Percentiles rank a stretch among this genome's conserved stretches.
These are phyloP conservation scores for Pelvicachromis taeniatus DNA, from an alignment of 2,113 vertebrate genomes.

Conservation along the genomic window DNA sequence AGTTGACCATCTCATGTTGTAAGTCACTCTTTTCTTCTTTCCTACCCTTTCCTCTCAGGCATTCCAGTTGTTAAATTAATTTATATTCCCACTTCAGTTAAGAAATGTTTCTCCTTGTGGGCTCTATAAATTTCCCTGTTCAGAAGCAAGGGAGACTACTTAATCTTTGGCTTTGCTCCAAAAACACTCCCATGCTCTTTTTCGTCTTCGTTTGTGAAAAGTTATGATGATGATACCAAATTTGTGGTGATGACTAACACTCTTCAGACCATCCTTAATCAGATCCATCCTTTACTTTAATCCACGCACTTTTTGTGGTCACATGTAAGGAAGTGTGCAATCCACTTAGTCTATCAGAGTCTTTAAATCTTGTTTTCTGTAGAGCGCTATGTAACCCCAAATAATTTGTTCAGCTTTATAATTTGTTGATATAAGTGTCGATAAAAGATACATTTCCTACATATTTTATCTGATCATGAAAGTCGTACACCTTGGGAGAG, in stretches of 20 bases:
- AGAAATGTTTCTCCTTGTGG: conserved; percentile 33
- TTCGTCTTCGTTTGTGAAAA: background rate
- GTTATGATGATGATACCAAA: conserved; percentile 8
- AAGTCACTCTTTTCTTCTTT: background rate
- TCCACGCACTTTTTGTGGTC: background rate
- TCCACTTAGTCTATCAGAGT: background rate
- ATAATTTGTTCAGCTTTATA: background rate
- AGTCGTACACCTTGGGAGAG: conserved; percentile 15
- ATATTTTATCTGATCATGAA: background rate
- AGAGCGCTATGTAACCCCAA: background rate
- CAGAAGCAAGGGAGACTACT: background rate
- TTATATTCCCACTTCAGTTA: conserved; percentile 16
- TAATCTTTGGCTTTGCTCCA: conserved; percentile 19
- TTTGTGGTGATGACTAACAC: conserved; percentile 8
- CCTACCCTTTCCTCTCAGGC: background rate
- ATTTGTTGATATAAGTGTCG: background rate
- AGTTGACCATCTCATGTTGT: conserved; percentile 14
- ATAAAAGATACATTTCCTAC: background rate
- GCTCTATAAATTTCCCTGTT: conserved; percentile 14
- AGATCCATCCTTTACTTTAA: background rate
- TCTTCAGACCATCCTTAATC: background rate
- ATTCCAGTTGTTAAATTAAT: conserved; percentile 2
- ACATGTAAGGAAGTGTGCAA: background rate
- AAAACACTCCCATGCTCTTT: background rate
- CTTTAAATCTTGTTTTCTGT: background rate